Evolutionary conservation across 2,888 invertebrate species (phyloP), one percentile per base, ranked within the genome.

Genomic region (Agriopis leucophaearia): DNA sequence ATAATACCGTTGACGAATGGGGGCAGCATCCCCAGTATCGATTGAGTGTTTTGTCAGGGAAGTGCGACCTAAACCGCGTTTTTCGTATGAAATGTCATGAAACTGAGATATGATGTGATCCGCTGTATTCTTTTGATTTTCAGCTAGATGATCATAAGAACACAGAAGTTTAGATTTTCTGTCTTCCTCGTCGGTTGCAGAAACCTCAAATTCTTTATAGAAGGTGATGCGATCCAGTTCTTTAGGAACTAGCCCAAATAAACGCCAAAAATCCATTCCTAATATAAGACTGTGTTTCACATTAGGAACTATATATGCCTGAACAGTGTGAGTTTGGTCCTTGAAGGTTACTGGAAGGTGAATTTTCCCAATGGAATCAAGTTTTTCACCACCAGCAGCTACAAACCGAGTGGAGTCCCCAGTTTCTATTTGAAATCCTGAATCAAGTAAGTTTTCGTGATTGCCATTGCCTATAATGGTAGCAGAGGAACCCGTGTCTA

Each of bases 1-100:
- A 36, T 78, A 77, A 35, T 76, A 76, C 0, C 81, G 65, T 50
- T 78, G 78, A 18, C 75, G 61, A 16, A 79, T 74, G 13, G 79
- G 78, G 0, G 51, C 27, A 48, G 77, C 45, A 63, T 78, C 68
- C 8, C 78, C 78, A 13, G 78, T 78, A 44, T 78, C 76, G 51
- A 80, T 79, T 0, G 9, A 1, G 47, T 78, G 78, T 1, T 51
- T 56, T 7, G 74, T 74, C 1, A 78, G 8, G 4, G 63, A 35
- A 1, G 78, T 79, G 0, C 71, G 52, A 35, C 79, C 77, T 18
- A 74, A 13, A 8, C 78, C 76, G 12, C 42, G 12, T 10, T 74
- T 73, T 8, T 70, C 58, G 0, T 45, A 42, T 1, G 55, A 55
- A 18, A 55, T 42, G 10, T 16, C 42, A 6, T 44, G 15, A 51